Base-by-base conservation (phyloP, 2,888 invertebrate species). In the Azorinus chamasolen region DNA sequence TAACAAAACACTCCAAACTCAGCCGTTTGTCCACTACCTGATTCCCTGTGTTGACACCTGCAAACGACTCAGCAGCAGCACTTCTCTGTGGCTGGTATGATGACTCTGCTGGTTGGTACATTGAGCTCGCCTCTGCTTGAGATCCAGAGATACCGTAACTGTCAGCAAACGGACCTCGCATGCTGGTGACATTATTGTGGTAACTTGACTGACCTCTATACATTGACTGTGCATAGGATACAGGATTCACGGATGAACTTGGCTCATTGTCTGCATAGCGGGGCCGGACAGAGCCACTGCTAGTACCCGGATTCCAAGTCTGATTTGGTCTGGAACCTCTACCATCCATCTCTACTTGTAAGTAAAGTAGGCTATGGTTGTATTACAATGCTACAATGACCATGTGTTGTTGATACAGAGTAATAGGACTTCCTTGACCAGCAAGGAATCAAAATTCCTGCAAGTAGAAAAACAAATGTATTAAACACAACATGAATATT, bases 61-160 rank as follows among this genome's bases (percentile, higher is more conserved):
- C n/a, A 32, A 32, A 32, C 5, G 32, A 32, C 32, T 32, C 32
- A 6, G 32, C 32, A 6, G 32, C 5, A 10, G 32, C 32, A 32
- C 32, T 32, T 32, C 32, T 32, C 10, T 69, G 37, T 3, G 32
- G 18, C 16, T 53, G 58, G 37, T 45, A 86, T 14, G 88, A 87
- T n/a, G 87, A 86, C n/a, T 88, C 83, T 0, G 88, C 77, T 10
- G 75, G 71, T 73, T 88, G 88, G 68, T 87, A 89, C 41, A 43
- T 45, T 45, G 25, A 54, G 53, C 18, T 32, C 4, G 62, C 61
- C 61, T 53, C 51, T n/a, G 43, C 55, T 50, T 57, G 57, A 3
- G 59, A 59, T 5, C 58, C 58, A n/a, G 58, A 61, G n/a, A 74
- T 57, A 20, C 37, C 54, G 27, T 74, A 74, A 10, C 51, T 61